Base-by-base conservation (phyloP, 2,888 invertebrate species). In the Latrodectus hesperus region DNA sequence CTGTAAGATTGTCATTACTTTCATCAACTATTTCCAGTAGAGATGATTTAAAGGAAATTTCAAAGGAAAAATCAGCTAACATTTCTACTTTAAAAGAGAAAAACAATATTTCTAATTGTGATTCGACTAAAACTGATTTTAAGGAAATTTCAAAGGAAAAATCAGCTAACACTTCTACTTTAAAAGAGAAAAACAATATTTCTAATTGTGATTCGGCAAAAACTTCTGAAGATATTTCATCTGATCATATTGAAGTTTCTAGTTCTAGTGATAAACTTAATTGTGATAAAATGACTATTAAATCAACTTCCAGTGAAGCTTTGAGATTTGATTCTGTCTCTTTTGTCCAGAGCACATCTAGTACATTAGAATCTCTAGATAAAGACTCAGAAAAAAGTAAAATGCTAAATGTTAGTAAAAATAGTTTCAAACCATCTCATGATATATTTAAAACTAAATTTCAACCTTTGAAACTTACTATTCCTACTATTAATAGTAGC, bases 401-500 rank as follows among this genome's bases (percentile, higher is more conserved):
- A 14, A 67, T 53, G 26, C 67, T 16, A 11, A 52, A 51, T 9
- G 10, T 76, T 9, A 71, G 52, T 26, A 80, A 86, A 65, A 81
- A 65, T 49, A 74, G 81, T 26, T 73, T 72, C 9, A 81, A 72
- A 76, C 26, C 68, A 17, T 65, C 86, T 38, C 75, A 81, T 38
- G 86, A 87, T 55, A 87, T 87, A 67, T 87, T 87, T 65, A 77
- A 87, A 53, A 81, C 86, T 14, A 81, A 65, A 12, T 16, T 87
- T 9, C 76, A 53, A 9, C 86, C 86, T 51, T 68, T 87, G 17
- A 87, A 87, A 49, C 67, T 87, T 5, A 73, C 71, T 51, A 81
- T 81, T n/a, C 81, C 75, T 16, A 64, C 81, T 38, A 38, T 70
- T n/a, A 74, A 49, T 16, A 81, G 60, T 26, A 75, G 68, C 49